Base-by-base conservation (phyloP, 2,113 vertebrate genomes). In the Scopus umbretta region DNA sequence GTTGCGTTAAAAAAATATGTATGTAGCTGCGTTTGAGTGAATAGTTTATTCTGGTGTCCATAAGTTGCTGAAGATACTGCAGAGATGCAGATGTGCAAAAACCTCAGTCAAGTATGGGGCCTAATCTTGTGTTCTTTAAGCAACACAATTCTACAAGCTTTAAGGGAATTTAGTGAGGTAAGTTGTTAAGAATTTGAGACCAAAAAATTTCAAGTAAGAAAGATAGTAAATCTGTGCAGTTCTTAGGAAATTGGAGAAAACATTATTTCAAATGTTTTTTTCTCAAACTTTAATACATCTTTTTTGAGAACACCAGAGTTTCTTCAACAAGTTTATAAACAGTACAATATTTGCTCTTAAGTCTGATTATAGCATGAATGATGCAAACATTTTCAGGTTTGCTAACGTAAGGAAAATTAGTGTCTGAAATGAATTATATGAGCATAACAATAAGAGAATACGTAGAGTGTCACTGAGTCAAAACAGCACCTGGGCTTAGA, bases 1-100 rank as follows among this genome's bases (percentile, higher is more conserved):
- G 75, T 82, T 97, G 75, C 67, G 19, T 97, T 98, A 86, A 97
- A 97, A 96, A 90, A 96, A 42, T 74, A 80, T 84, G 10, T 97
- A 25, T 92, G 58, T 96, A 86, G 94, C 95, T 97, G 88, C 88
- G 2, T 93, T 91, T 92, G 74, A 96, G 49, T 93, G 67, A 97
- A 87, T 71, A 79, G 74, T 93, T 81, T 78, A 76, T 92, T 92
- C 65, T 95, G 75, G 84, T 86, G 72, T 92, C 90, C 8, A 0
- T 76, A 80, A 74, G 30, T 85, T 90, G 63, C 81, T 78, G 52
- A 86, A 85, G 55, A 25, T 87, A 68, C 34, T 86, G 52, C 52
- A 94, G 83, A 94, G 50, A 43, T 38, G 20, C 22, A 85, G 43
- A 40, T 25, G 47, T 88, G 62, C 52, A 89, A 52, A 89, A 92